Evolutionary conservation across 2,113 vertebrate species (phyloP).

Genomic region (Pica pica): DNA sequence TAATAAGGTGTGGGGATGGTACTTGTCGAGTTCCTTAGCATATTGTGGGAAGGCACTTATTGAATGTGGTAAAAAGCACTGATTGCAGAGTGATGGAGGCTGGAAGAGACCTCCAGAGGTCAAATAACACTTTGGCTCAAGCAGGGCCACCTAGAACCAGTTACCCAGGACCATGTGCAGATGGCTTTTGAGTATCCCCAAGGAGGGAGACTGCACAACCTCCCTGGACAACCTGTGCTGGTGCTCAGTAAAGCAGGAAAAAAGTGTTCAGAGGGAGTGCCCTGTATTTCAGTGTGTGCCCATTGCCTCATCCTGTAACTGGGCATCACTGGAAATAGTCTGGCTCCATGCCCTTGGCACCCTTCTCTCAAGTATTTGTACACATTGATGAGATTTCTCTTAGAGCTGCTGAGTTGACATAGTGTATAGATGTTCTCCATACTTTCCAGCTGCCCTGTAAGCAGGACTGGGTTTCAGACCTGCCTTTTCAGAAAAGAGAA

Average conservation of each 20-base stretch:
- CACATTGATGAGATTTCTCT: background rate
- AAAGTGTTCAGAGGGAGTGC: background rate
- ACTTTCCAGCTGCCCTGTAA: background rate
- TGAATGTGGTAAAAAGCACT: too few relatives aligned
- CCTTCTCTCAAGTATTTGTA: background rate
- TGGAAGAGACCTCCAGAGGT: background rate
- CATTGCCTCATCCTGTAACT: background rate
- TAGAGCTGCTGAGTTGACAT: background rate
- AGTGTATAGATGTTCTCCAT: background rate
- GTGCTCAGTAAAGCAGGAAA: background rate
- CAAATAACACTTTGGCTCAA: background rate
- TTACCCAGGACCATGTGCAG: background rate
- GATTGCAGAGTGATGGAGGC: too few relatives aligned
- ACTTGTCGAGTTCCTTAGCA: background rate
- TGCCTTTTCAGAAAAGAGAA: background rate
- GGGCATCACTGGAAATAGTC: background rate
- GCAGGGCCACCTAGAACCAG: background rate
- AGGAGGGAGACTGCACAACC: background rate
- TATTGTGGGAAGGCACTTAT: rapidly evolving
- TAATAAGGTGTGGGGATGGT: too few relatives aligned
- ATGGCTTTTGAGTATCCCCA: background rate
- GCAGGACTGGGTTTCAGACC: background rate
- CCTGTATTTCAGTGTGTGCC: background rate
- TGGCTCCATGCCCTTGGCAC: background rate
- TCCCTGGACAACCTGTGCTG: background rate